Percentiles rank a stretch among this genome's conserved stretches.
phyloP scores from a whole-genome alignment of 2,888 invertebrate species.

The Polyommatus icarus region DNA sequence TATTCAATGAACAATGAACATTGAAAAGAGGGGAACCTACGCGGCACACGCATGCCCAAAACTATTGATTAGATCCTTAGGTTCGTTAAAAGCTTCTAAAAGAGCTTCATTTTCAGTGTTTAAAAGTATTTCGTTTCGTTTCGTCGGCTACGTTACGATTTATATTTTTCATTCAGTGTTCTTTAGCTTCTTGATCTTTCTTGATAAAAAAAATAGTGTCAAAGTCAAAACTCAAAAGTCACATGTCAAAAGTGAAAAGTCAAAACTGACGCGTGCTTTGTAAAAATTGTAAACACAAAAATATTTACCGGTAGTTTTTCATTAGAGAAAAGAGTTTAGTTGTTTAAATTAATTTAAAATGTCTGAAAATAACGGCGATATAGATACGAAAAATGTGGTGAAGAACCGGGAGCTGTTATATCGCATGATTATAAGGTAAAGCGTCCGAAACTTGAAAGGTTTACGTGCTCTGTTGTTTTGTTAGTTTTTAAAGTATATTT shows the following conservation, averaged over 20 bases:
- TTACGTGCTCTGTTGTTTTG: not conserved
- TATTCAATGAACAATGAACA: conserved; percentile 19
- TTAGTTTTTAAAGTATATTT: not conserved
- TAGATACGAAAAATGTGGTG: conserved; percentile 88
- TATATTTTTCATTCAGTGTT: not conserved
- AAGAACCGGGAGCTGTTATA: conserved; percentile 94
- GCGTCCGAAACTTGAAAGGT: not conserved
- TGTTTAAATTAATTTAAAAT: conserved; percentile 48
- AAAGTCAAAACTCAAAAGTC: conserved; percentile 21
- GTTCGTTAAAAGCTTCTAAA: not conserved
- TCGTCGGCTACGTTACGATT: not conserved
- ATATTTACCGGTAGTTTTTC: conserved; percentile 41
- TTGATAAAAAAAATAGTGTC: conserved; percentile 32
- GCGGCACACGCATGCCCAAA: conserved; percentile 52
- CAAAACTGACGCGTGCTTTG: conserved; percentile 27
- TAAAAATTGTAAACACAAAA: conserved; percentile 38
- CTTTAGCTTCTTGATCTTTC: not conserved
- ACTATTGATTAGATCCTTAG: conserved; percentile 48
- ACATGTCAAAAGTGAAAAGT: conserved; percentile 25
- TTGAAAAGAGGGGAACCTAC: not conserved
- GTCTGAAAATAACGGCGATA: conserved; percentile 66
- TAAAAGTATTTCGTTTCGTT: not conserved
- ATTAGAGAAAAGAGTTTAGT: conserved; percentile 33
- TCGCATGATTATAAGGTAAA: conserved; percentile 92
- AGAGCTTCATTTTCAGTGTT: not conserved